Conservation (phyloP, 2,113 vertebrate genomes). For the Microcebus murinus region DNA sequence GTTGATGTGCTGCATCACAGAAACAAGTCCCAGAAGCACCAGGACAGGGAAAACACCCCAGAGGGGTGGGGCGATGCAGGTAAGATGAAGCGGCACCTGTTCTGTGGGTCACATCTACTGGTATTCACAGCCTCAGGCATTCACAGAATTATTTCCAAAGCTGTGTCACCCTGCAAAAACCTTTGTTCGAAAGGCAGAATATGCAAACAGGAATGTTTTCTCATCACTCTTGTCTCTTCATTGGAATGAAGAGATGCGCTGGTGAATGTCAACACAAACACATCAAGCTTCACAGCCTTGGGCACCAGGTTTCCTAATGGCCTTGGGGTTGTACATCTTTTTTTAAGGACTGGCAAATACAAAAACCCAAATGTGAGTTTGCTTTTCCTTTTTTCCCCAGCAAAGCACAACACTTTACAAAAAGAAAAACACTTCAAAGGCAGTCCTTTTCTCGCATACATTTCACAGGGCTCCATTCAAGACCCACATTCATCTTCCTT, state of each 20-base stretch:
- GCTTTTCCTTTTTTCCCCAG: neutral
- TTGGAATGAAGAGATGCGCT: neutral
- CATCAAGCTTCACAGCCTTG: neutral
- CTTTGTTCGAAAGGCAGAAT: neutral
- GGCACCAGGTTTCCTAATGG: neutral
- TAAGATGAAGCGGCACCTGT: accelerated
- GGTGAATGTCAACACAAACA: neutral
- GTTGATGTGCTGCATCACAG: neutral
- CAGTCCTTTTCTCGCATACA: neutral
- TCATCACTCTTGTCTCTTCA: neutral
- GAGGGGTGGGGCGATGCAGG: neutral
- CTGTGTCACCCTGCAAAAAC: neutral
- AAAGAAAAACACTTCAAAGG: constrained; percentile 42
- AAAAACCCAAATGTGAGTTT: neutral
- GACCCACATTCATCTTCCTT: constrained; percentile 60
- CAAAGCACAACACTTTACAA: constrained; percentile 41
- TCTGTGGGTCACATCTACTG: neutral
- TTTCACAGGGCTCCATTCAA: constrained; percentile 22
- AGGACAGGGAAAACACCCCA: neutral
- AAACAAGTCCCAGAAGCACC: neutral
- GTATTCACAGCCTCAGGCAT: neutral
- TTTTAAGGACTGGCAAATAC: neutral
- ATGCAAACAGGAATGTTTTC: neutral
- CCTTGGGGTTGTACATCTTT: neutral
- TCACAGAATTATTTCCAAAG: neutral